Percentiles rank a stretch among this genome's conserved stretches.
Conservation (phyloP, 1,140 invertebrate genomes). For the Melipona quadrifasciata region DNA sequence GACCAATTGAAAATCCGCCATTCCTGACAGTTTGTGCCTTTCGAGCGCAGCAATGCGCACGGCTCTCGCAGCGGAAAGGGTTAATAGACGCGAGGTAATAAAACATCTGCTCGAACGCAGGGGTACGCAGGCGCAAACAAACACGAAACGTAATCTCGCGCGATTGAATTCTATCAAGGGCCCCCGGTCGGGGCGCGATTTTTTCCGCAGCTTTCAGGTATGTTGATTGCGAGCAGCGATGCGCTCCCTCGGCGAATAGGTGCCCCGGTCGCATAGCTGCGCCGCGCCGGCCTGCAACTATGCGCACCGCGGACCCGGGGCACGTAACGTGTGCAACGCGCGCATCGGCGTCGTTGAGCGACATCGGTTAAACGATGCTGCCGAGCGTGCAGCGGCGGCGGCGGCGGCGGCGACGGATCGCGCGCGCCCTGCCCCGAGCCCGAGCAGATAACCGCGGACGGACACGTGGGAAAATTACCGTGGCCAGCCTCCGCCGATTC, state of each 20-base stretch:
- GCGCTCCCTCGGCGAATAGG: slow-evolving; percentile 53
- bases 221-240: slow-evolving; percentile 70
- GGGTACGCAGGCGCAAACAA: not conserved
- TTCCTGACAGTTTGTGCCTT: not conserved
- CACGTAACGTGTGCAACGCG: no score
- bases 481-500: slow-evolving; percentile 46
- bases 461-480: slow-evolving; percentile 68
- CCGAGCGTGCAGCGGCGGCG: slow-evolving; percentile 35
- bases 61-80: not conserved
- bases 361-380: slow-evolving; percentile 68
- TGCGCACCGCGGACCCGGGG: not conserved
- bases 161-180: slow-evolving; percentile 61
- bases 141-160: not conserved
- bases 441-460: slow-evolving; percentile 47
- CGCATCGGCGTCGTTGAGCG: slow-evolving; percentile 53
- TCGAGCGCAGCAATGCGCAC: not conserved
- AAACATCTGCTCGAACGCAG: not conserved
- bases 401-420: slow-evolving; percentile 12
- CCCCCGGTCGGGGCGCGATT: slow-evolving; percentile 13
- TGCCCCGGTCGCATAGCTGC: slow-evolving; percentile 54
- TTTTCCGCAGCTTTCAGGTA: slow-evolving; percentile 64
- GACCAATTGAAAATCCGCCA: not conserved
- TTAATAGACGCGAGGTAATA: not conserved
- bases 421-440: slow-evolving; percentile 5
- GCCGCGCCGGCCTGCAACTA: slow-evolving; percentile 47